phyloP scores from a whole-genome alignment of 2,113 vertebrate species.

The Canis aureus region DNA sequence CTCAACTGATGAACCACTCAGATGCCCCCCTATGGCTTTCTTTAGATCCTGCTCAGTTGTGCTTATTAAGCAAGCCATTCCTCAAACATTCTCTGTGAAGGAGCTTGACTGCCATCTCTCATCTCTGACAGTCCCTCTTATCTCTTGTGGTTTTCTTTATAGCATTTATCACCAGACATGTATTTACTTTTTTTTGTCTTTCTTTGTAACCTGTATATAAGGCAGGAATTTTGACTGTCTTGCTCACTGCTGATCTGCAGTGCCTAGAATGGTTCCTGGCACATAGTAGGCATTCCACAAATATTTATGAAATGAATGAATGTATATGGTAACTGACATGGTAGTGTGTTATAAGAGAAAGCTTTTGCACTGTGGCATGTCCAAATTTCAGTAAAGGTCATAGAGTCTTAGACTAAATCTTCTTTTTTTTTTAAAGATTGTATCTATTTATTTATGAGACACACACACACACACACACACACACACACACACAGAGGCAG shows the following conservation, averaged over 20 bases:
- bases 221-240: background rate
- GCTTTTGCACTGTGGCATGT: background rate
- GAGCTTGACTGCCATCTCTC: background rate
- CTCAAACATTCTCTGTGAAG: background rate
- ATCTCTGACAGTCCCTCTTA: background rate
- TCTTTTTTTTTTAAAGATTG: too few species aligned
- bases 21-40: background rate
- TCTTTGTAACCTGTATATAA: background rate
- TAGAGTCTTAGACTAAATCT: background rate
- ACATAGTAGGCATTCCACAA: background rate
- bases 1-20: background rate
- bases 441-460: too few species aligned
- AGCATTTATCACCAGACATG: background rate
- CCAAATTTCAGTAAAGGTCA: background rate
- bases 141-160: slow-evolving; percentile 14
- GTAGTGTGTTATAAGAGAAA: background rate
- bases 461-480: too few species aligned
- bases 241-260: background rate
- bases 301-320: background rate
- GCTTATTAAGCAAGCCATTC: background rate
- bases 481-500: too few species aligned
- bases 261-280: background rate
- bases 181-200: background rate
- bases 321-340: background rate
- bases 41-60: background rate